Base-by-base conservation (phyloP, 1,140 invertebrate species). In the Melipona quadrifasciata region DNA sequence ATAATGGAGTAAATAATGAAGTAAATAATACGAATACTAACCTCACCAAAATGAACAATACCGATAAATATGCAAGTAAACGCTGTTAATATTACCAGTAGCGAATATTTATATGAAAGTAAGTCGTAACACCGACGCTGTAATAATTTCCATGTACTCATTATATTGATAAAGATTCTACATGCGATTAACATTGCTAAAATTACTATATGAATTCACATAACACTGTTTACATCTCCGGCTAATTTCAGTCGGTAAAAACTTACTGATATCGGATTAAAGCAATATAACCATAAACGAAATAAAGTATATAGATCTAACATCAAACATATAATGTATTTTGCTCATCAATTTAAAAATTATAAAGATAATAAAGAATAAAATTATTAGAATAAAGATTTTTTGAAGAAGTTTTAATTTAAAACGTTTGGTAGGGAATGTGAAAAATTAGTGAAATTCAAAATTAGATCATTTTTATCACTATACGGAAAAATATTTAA, bases 111-210 rank as follows among this genome's bases (percentile, higher is more conserved):
- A 82, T 95, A 93, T 17, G 95, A 95, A 1, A 95, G 91, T 71
- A 95, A 82, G 89, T 95, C 95, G 90, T 95, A 95, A 83, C 93
- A 94, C 87, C 94, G 93, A 91, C 95, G 92, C 82, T 95, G 95
- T 71, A 95, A 80, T 51, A 95, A 88, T 84, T 95, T 95, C 93
- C 94, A 95, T 91, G 94, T 93, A 82, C 92, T 95, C 94, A 95
- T 95, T 90, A 90, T 90, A 90, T 88, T 90, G 19, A 90, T 80
- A 80, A 86, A 86, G 16, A 86, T 31, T 84, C 73, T 90, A 77
- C 61, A 89, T 79, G 88, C 85, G 74, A 87, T 89, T 82, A 79
- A 71, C 88, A 90, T 90, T 70, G 87, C 82, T 80, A 68, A 31
- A 64, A 55, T 19, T 31, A 53, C 19, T 61, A 55, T 67, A 34